Conservation (phyloP, 2,888 invertebrate species). For the Fragum whitleyi region DNA sequence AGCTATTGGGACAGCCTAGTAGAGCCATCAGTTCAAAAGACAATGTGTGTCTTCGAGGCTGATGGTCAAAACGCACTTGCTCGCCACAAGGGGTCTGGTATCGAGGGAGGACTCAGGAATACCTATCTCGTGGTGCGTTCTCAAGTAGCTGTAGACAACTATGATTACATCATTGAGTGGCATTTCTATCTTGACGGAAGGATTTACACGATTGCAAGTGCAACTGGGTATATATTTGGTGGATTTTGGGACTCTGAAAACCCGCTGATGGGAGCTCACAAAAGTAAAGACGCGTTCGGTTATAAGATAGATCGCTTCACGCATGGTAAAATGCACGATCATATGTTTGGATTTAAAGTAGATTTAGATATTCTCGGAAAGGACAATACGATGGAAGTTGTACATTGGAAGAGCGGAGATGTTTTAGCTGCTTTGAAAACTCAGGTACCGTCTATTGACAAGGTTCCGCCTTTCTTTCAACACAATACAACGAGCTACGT, state of each 20-base stretch:
- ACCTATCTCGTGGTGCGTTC: constrained; percentile 60
- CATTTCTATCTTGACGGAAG: constrained; percentile 66
- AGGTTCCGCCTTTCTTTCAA: constrained; percentile 62
- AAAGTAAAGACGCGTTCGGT: constrained; percentile 62
- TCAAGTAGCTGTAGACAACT: constrained; percentile 64
- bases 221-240: constrained; percentile 64
- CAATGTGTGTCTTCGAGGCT: constrained; percentile 72
- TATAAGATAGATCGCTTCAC: constrained; percentile 50
- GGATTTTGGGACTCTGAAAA: constrained; percentile 66
- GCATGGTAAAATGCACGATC: constrained; percentile 71
- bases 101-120: constrained; percentile 66
- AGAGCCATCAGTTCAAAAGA: constrained; percentile 44
- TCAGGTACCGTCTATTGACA: constrained; percentile 41
- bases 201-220: constrained; percentile 55
- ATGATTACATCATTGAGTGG: constrained; percentile 70
- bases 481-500: constrained; percentile 70
- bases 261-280: constrained; percentile 54
- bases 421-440: constrained; percentile 58
- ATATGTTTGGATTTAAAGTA: constrained; percentile 73
- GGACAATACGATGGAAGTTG: constrained; percentile 65
- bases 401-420: constrained; percentile 70
- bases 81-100: constrained; percentile 60
- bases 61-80: constrained; percentile 67
- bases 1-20: constrained; percentile 54
- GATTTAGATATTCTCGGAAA: constrained; percentile 69